Evolutionary conservation across 2,797 vertebrate genomes (phyloP).

Genomic region (Mastacembelus armatus): DNA sequence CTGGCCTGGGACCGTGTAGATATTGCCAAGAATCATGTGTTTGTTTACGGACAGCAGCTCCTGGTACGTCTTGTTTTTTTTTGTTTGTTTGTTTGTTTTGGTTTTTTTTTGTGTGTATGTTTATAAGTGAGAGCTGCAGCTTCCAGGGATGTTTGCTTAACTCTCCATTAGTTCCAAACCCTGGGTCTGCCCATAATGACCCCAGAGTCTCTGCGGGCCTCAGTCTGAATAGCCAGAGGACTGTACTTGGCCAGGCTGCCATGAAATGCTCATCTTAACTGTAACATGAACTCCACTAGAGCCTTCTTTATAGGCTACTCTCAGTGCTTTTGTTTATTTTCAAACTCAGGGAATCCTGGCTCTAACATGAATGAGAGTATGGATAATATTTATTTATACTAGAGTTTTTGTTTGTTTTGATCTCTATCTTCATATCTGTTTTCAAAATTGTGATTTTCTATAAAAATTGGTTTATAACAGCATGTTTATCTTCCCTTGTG

Average conservation of each 20-base stretch:
- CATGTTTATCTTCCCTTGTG: conserved; percentile 39
- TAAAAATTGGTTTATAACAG: conserved; percentile 19
- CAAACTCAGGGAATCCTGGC: conserved; percentile 32
- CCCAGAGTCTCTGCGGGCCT: conserved; percentile 40
- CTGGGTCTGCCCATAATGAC: conserved; percentile 52
- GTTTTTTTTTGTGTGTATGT: conserved; percentile 9
- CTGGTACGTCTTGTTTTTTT: conserved; percentile 88
- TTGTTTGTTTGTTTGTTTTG: conserved; percentile 1
- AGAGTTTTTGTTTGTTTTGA: neutral
- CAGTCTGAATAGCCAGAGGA: conserved; percentile 31
- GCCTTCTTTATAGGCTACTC: conserved; percentile 49
- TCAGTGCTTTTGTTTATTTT: conserved; percentile 62
- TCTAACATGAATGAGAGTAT: conserved; percentile 31
- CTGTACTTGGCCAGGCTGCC: conserved; percentile 43
- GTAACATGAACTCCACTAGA: conserved; percentile 57
- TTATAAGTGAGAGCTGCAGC: conserved; percentile 7
- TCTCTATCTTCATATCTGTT: neutral
- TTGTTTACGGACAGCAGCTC: conserved; percentile 98
- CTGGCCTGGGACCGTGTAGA: conserved; percentile 98
- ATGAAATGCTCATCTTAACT: conserved; percentile 60
- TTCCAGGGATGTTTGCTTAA: conserved; percentile 50
- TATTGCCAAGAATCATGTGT: conserved; percentile 99
- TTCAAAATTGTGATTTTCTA: conserved; percentile 36
- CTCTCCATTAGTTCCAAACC: conserved; percentile 50
- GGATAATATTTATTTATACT: conserved; percentile 45